phyloP scores from a whole-genome alignment of 1,140 invertebrate species.

The Drosophila varians region DNA sequence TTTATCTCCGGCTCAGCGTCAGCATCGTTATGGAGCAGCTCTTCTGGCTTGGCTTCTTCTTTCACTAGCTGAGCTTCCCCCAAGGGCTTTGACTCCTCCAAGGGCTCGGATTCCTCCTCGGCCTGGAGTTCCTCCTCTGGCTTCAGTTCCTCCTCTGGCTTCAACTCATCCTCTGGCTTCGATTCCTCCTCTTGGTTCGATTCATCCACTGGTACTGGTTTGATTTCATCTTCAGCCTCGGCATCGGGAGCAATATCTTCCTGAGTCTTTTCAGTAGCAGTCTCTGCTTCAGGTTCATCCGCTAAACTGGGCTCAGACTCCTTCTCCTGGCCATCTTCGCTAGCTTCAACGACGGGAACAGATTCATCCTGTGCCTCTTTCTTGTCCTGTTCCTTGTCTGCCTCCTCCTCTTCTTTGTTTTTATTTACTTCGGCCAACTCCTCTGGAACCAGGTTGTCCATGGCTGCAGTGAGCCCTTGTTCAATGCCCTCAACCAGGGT shows the following conservation, averaged over 20 bases:
- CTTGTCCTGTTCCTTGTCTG: not conserved
- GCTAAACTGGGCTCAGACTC: slow-evolving; percentile 13
- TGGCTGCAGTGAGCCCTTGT: slow-evolving; percentile 57
- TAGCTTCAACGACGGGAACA: slow-evolving; percentile 14
- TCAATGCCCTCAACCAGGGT: slow-evolving; percentile 52
- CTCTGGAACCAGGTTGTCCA: slow-evolving; percentile 53
- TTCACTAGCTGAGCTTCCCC: not conserved
- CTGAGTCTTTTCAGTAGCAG: not conserved
- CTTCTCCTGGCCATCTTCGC: not conserved
- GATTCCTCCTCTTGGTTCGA: slow-evolving; percentile 9
- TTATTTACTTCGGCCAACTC: slow-evolving; percentile 32
- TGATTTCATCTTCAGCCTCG: slow-evolving; percentile 2
- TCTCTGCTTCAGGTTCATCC: slow-evolving; percentile 14
- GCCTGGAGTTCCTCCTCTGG: slow-evolving; percentile 4
- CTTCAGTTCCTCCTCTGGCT: slow-evolving; percentile 8
- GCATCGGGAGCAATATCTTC: not conserved
- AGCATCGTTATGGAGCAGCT: slow-evolving; percentile 11
- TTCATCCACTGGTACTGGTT: not conserved
- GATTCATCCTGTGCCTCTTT: slow-evolving; percentile 1
- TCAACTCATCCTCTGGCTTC: slow-evolving; percentile 5
- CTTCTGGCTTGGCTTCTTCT: slow-evolving; percentile 2
- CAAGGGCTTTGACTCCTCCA: not conserved
- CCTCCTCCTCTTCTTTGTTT: slow-evolving; percentile 1
- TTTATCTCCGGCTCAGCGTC: slow-evolving; percentile 11
- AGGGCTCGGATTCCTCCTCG: not conserved